Evolutionary conservation across 2,113 vertebrate species (phyloP).

Genomic region (Calypte anna): DNA sequence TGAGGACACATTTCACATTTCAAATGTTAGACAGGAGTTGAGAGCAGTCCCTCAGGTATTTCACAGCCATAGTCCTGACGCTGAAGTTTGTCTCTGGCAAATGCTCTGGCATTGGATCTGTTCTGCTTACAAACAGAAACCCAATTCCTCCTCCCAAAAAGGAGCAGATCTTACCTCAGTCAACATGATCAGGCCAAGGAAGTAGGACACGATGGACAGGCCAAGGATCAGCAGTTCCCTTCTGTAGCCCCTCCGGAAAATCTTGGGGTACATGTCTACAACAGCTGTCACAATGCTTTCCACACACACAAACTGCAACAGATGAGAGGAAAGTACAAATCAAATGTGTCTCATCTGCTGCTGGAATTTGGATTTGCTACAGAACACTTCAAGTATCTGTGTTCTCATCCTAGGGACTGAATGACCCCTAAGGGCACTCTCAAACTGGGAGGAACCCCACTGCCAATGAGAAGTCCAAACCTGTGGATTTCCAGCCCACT

Average conservation of each 20-base stretch:
- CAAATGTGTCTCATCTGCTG: not conserved
- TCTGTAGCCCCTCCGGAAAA: conserved; percentile 93
- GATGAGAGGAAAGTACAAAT: not conserved
- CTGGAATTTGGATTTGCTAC: not conserved
- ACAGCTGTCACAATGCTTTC: conserved; percentile 97
- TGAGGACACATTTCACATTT: not conserved
- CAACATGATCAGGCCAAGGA: conserved; percentile 94
- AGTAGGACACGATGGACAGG: conserved; percentile 88
- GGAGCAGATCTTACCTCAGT: conserved; percentile 86
- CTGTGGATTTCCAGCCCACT: not conserved
- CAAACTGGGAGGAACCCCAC: not conserved
- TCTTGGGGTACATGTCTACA: conserved; percentile 96
- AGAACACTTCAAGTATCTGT: not conserved
- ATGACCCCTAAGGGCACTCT: not conserved
- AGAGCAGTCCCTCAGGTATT: not conserved
- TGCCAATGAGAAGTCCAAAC: not conserved
- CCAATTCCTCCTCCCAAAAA: not conserved
- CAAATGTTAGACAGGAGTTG: not conserved
- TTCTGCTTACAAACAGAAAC: not conserved
- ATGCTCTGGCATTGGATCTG: not conserved
- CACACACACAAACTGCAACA: conserved; percentile 93
- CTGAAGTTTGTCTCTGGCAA: not conserved
- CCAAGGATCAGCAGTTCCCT: conserved; percentile 92
- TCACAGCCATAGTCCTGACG: not conserved
- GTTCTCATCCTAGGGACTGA: not conserved